A percentile compares a stretch with the other conserved stretches of the same genome.
Evolutionary conservation across 2,888 invertebrate genomes (phyloP).

Genomic region (Trissolcus japonicus): DNA sequence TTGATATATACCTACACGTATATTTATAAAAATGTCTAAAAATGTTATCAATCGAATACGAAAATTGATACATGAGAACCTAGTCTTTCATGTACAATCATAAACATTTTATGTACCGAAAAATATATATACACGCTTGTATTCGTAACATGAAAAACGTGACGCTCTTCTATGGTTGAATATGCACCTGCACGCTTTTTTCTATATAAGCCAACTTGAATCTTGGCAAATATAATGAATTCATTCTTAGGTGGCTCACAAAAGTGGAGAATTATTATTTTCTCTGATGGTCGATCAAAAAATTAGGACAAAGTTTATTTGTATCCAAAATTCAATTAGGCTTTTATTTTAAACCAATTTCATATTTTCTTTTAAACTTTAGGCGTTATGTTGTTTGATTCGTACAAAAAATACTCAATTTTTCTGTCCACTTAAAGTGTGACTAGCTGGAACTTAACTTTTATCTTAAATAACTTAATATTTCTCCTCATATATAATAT

Average conservation of each 20-base stretch:
- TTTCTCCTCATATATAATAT: slow-evolving; percentile 54
- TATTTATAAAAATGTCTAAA: too few relatives aligned
- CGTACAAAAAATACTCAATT: not conserved
- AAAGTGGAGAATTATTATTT: too few relatives aligned
- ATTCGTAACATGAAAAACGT: slow-evolving; percentile 17
- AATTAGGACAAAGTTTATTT: not conserved
- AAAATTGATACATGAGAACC: too few relatives aligned
- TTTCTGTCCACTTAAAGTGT: slow-evolving; percentile 65
- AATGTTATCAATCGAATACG: too few relatives aligned
- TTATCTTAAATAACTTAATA: slow-evolving; percentile 69
- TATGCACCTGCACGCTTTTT: slow-evolving; percentile 23
- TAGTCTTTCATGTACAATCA: too few relatives aligned
- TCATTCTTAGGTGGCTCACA: not conserved
- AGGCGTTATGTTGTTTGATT: not conserved
- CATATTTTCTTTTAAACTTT: not conserved
- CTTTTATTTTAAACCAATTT: not conserved
- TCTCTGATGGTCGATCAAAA: not conserved
- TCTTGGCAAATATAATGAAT: not conserved
- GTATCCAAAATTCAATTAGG: not conserved
- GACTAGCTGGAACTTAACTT: slow-evolving; percentile 72
- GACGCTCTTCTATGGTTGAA: slow-evolving; percentile 16
- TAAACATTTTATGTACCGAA: too few relatives aligned
- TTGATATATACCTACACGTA: too few relatives aligned
- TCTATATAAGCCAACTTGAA: not conserved
- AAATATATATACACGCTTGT: not conserved